These are phyloP conservation scores for Leucania comma DNA, from an alignment of 2,888 invertebrate genomes.

Conservation along the genomic window DNA sequence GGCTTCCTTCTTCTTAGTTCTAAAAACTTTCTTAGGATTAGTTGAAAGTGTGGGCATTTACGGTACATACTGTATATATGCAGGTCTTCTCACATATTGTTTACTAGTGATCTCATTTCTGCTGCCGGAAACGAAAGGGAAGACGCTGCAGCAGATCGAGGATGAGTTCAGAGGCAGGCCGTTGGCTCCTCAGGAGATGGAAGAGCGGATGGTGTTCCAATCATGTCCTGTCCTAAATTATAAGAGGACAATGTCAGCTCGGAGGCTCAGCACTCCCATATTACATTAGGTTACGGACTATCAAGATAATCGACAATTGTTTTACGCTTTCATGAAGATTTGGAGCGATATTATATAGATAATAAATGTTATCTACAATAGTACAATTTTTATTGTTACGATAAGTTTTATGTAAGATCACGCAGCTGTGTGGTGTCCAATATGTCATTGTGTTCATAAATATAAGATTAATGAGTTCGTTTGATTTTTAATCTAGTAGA, in stretches of 20 bases:
- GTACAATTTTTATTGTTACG: constrained; percentile 33
- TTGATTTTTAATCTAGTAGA: constrained; percentile 20
- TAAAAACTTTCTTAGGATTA: constrained; percentile 91
- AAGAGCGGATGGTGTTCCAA: constrained; percentile 73
- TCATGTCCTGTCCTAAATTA: constrained; percentile 73
- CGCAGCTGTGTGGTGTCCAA: constrained; percentile 34
- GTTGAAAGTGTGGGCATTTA: constrained; percentile 86
- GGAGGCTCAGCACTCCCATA: constrained; percentile 71
- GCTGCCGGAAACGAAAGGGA: constrained; percentile 92
- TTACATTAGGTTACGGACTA: constrained; percentile 60
- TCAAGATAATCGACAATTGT: constrained; percentile 38
- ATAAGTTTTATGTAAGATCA: constrained; percentile 49
- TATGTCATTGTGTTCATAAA: constrained; percentile 24
- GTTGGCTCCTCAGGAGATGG: constrained; percentile 71
- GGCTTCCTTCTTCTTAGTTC: constrained; percentile 90
- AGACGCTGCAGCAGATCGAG: constrained; percentile 92
- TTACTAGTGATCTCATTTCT: constrained; percentile 89
- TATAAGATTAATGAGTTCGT: constrained; percentile 33
- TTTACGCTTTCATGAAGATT: constrained; percentile 34
- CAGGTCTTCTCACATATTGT: constrained; percentile 86
- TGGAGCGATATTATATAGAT: constrained; percentile 44
- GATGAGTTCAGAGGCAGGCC: constrained; percentile 85
- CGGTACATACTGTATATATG: constrained; percentile 91
- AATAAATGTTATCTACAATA: constrained; percentile 42
- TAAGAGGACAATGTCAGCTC: constrained; percentile 74